Evolutionary conservation across 1,140 invertebrate species (phyloP), one percentile per base, ranked within the genome.

Genomic region (Rhagoletis pomonella): DNA sequence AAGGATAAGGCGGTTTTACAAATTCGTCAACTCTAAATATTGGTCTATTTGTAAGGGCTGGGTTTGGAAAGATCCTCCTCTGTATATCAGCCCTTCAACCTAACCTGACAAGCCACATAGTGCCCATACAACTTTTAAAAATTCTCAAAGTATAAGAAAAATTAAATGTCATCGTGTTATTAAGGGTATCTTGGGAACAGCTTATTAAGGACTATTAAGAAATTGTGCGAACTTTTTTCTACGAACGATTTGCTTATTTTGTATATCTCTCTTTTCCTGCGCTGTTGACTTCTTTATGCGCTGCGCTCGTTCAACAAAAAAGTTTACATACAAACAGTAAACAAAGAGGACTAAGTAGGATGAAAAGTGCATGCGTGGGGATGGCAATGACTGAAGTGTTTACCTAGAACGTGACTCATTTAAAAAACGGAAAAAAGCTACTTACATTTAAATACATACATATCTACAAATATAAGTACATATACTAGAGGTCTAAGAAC

Each of bases 351-450:
- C 6, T 1, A n/a, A 17, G 44, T 5, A n/a, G 73, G 9, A n/a
- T 19, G 73, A 6, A 55, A 29, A 55, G 47, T 19, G 10, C n/a
- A 19, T 55, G 6, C 47, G 73, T 29, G 19, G 47, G 14, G 73
- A 19, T 81, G 73, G 44, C 73, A 50, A 19, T 81, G 47, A 81
- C 14, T 81, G 47, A 81, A 81, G 73, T 81, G 73, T 55, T 81
- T 81, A 81, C 47, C 17, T 55, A n/a, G 47, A 55, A 81, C 73
- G 73, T 81, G 73, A 81, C 73, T 81, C 73, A 55, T 55, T 42
- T 17, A 42, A 55, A 17, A 55, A 55, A 44, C 50, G 47, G 3
- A 14, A 55, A 44, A 29, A 50, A 50, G n/a, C 4, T 17, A 17
- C 47, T n/a, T 29, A 67, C 65, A 42, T 29, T 29, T 19, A 67